Percentiles rank a stretch among this genome's conserved stretches.
Conservation (phyloP, 2,113 vertebrate genomes). For the Mungos mungo region DNA sequence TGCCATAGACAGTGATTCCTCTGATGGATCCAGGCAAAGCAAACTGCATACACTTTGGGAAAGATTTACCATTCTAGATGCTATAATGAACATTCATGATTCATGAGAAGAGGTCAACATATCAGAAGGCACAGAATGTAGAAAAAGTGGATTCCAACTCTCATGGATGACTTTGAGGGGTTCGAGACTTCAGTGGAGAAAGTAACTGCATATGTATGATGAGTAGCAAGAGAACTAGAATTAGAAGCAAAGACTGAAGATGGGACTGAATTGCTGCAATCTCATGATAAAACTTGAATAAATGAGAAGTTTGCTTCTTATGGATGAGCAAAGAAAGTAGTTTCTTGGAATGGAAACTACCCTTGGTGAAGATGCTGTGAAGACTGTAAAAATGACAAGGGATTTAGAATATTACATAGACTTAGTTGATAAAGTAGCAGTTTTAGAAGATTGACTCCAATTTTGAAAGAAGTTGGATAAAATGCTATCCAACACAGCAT, state of each 20-base stretch:
- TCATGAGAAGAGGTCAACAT: not conserved
- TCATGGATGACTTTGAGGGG: not conserved
- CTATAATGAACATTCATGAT: not conserved
- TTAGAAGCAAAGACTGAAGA: not conserved
- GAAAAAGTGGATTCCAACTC: not conserved
- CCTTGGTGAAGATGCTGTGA: not conserved
- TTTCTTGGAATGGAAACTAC: not conserved
- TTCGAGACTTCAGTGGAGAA: not conserved
- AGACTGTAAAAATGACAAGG: not conserved
- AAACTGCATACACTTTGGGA: not conserved
- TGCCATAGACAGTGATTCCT: not conserved
- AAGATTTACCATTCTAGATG: not conserved
- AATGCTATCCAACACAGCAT: not conserved
- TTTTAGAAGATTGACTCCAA: not conserved
- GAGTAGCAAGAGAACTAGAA: not conserved
- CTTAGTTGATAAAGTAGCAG: not conserved
- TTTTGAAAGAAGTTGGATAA: not conserved
- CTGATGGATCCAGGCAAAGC: not conserved
- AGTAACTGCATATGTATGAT: not conserved
- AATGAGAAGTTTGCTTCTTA: not conserved
- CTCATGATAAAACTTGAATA: not conserved
- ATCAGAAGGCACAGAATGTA: not conserved
- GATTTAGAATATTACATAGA: not conserved
- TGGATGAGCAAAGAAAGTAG: not conserved
- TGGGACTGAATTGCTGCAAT: not conserved